Conservation (phyloP, 2,113 vertebrate species). For the Oncorhynchus kisutch region DNA sequence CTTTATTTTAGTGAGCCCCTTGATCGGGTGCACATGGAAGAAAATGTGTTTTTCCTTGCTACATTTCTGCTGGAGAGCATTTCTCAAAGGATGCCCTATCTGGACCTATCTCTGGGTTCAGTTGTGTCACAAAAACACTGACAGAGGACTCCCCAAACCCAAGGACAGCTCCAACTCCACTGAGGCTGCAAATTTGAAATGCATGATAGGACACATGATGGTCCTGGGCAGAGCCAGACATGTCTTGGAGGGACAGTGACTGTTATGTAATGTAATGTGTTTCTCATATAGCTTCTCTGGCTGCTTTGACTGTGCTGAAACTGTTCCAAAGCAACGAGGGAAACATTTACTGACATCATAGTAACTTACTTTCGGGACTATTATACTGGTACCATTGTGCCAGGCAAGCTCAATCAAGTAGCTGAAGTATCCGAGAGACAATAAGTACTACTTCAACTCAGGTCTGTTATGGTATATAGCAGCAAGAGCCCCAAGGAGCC, state of each 20-base stretch:
- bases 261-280: conserved; percentile 22
- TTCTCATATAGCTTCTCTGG: conserved; percentile 14
- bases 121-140: background rate
- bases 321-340: background rate
- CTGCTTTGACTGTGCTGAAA: conserved; percentile 11
- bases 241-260: conserved; percentile 8
- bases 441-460: conserved; percentile 8
- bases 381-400: background rate
- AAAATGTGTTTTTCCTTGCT: no score
- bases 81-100: background rate
- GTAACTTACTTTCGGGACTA: no score
- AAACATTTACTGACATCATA: background rate
- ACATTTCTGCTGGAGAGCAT: background rate
- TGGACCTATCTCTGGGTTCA: background rate
- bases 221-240: background rate
- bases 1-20: no score
- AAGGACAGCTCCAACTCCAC: background rate
- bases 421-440: no score
- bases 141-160: background rate
- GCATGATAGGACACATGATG: background rate
- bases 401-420: background rate
- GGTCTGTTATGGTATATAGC: no score
- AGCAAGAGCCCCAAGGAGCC: conserved; percentile 34
- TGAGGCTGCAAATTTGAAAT: background rate
- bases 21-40: no score